Conservation (phyloP, 2,113 vertebrate species). For the Malurus cyaneus region DNA sequence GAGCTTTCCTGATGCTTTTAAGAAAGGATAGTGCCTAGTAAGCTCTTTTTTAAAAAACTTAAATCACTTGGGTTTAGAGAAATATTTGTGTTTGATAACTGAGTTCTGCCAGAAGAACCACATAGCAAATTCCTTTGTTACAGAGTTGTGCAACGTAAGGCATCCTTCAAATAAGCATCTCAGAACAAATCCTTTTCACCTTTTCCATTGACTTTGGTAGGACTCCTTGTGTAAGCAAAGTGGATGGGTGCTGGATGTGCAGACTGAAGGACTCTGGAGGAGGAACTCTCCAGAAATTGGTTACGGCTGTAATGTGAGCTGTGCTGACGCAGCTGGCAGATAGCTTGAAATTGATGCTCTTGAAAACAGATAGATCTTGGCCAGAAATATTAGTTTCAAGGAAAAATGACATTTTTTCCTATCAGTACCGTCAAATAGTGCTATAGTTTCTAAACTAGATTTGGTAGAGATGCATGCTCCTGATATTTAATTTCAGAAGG, state of each 20-base stretch:
- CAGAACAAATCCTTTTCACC: not conserved
- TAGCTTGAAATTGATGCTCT: slow-evolving; percentile 38
- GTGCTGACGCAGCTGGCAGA: slow-evolving; percentile 38
- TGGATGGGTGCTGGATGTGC: not conserved
- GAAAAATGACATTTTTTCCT: slow-evolving; percentile 19
- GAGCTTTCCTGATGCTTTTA: not conserved
- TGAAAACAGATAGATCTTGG: slow-evolving; percentile 2
- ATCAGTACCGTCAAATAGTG: not conserved
- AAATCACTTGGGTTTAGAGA: not conserved
- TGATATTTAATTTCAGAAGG: slow-evolving; percentile 16
- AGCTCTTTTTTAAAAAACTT: not conserved
- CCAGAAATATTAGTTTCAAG: slow-evolving; percentile 38
- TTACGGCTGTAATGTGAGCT: not conserved
- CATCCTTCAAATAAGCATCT: not conserved
- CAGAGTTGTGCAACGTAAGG: not conserved
- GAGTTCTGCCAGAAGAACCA: not conserved
- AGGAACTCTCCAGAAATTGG: slow-evolving; percentile 27
- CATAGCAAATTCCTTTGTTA: not conserved
- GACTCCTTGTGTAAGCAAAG: not conserved
- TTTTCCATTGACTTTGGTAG: slow-evolving; percentile 9
- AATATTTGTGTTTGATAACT: not conserved
- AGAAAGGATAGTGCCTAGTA: not conserved
- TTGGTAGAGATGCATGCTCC: not conserved
- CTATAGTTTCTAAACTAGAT: slow-evolving; percentile 20
- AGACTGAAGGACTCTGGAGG: not conserved